Evolutionary conservation across 2,797 vertebrate genomes (phyloP), one percentile per base, ranked within the genome.

Genomic region (Gymnothorax reevesii): DNA sequence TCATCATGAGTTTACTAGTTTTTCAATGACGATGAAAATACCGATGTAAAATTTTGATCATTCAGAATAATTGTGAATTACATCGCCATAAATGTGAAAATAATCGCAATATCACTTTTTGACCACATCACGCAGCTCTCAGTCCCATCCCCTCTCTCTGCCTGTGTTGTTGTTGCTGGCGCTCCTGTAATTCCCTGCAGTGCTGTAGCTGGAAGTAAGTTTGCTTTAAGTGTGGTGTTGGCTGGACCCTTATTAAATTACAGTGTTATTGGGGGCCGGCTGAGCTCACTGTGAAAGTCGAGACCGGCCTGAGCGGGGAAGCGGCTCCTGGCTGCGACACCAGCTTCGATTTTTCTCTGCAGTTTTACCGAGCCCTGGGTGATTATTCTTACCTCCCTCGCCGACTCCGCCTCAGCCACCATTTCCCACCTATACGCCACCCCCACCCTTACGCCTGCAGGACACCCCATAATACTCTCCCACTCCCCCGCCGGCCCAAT

Each of bases 161-260:
- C n/a, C 88, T 87, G 73, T 86, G 83, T 82, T 77, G 62, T 87
- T 91, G 69, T 2, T 87, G 88, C 83, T n/a, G n/a, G n/a, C 90
- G 91, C 89, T 91, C 87, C 86, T 85, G 60, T 87, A 71, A 82
- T 62, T 84, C 86, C 84, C 87, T 82, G 73, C 88, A 89, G 84
- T 57, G 57, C 87, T 87, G 90, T 92, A 92, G 90, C 94, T 91
- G 92, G 13, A 90, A 92, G 92, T 92, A 89, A 86, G 91, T 94
- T 94, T 95, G 94, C 94, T 95, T 94, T 95, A 93, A 94, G 91
- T 91, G 91, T 93, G 93, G 93, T 93, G 91, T 93, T 90, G 88
- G 90, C 89, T 94, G 93, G 92, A 94, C 62, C 96, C 93, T 95
- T 92, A 91, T 90, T 89, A 87, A 89, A 90, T 89, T 95, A 95